phyloP scores from a whole-genome alignment of 2,797 vertebrate species.

The Glyptemys insculpta region DNA sequence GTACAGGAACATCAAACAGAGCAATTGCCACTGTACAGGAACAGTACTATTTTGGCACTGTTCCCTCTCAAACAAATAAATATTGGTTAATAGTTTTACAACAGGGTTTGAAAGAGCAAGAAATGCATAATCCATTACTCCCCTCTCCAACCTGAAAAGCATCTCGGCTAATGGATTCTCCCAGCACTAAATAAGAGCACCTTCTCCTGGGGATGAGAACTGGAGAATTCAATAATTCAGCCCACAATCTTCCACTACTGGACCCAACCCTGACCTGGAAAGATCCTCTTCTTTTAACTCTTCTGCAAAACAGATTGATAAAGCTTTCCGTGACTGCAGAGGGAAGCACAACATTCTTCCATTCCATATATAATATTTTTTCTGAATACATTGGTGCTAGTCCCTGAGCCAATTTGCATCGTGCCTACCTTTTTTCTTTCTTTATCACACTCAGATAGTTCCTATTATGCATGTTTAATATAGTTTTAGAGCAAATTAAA shows the following conservation, averaged over 20 bases:
- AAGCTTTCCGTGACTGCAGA: conserved; percentile 38
- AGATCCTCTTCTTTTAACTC: conserved; percentile 9
- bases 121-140: neutral
- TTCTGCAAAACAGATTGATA: conserved; percentile 13
- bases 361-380: conserved; percentile 50
- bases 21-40: neutral
- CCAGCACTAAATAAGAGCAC: fast-evolving
- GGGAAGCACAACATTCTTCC: conserved; percentile 41
- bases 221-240: neutral
- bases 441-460: conserved; percentile 54
- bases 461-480: conserved; percentile 76
- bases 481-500: conserved; percentile 75
- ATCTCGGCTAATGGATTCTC: neutral
- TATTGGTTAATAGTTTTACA: neutral
- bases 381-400: conserved; percentile 53
- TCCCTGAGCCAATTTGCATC: conserved; percentile 42
- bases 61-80: fast-evolving
- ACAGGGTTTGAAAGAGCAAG: neutral
- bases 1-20: neutral
- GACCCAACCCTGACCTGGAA: neutral
- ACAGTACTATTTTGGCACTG: fast-evolving
- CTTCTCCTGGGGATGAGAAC: fast-evolving
- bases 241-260: neutral
- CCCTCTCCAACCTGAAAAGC: neutral
- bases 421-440: conserved; percentile 42